Evolutionary conservation across 2,888 invertebrate genomes (phyloP), one percentile per base, ranked within the genome.

Genomic region (Creontiades dilutus): DNA sequence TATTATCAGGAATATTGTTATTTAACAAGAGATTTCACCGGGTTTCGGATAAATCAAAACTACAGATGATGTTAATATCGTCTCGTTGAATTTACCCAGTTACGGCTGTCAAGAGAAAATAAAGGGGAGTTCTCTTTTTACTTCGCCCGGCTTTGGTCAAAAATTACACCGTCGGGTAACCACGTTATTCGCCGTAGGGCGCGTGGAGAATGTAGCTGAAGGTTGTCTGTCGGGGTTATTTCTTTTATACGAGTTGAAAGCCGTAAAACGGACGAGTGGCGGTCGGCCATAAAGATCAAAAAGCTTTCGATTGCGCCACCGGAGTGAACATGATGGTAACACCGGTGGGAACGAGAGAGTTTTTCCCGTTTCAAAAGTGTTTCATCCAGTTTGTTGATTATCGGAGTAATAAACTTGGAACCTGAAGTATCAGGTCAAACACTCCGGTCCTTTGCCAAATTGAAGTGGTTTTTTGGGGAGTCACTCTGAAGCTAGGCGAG

Each of bases 141-240:
- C n/a, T n/a, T 37, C 37, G 37, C 57, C n/a, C 57, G 57, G 16
- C 57, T 16, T 16, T 57, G 57, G 68, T 23, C 37, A 23, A 68
- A 52, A 68, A 68, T 57, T 68, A 68, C 68, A 68, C 19, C 19
- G 23, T 68, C 68, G 68, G 68, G 19, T 68, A 23, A 68, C 68
- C 68, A 68, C 68, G 68, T 68, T 68, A 68, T 68, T 27, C 68
- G 68, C 23, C 27, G 23, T 11, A 27, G 68, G 68, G 68, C 68
- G 68, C 68, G 23, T 68, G 68, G 68, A 23, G 68, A 68, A 68
- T 68, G 68, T 23, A 68, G 68, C 19, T 68, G 68, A 68, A 68
- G 68, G 68, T 27, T 68, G 68, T 68, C 68, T 23, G 68, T 23
- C 68, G 27, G 68, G 19, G 68, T 68, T 23, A 68, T 68, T 68